A percentile compares a stretch with the other conserved stretches of the same genome.
phyloP scores from a whole-genome alignment of 92 coral and sea anemone species.

The Scolanthus callimorphus region DNA sequence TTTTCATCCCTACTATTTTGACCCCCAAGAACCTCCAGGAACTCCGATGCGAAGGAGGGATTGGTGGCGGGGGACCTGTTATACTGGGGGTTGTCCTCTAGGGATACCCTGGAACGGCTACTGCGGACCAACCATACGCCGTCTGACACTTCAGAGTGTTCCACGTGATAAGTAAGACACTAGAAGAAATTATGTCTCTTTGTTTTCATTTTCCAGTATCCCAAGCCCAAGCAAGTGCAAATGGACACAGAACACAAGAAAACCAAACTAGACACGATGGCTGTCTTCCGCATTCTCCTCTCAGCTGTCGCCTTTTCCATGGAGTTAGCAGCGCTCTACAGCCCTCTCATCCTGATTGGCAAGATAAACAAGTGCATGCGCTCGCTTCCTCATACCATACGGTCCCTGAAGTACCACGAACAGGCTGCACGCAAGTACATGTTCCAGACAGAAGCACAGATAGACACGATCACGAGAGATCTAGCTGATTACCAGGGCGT shows the following conservation, averaged over 20 bases:
- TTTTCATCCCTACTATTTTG: no score
- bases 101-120: no score
- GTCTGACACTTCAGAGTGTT: no score
- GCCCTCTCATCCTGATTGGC: constrained; percentile 58
- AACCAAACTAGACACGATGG: background rate
- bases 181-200: no score
- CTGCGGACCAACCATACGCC: no score
- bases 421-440: constrained; percentile 3
- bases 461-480: constrained; percentile 9
- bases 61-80: no score
- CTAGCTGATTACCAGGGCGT: constrained; percentile 1
- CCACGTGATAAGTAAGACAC: no score
- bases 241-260: background rate
- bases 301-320: constrained; percentile 20
- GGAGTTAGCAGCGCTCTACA: constrained; percentile 58
- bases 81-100: no score
- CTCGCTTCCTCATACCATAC: background rate
- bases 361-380: constrained; percentile 36
- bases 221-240: background rate
- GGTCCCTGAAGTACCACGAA: constrained; percentile 15
- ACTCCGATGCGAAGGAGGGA: no score
- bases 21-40: no score
- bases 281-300: constrained; percentile 1
- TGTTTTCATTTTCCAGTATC: no score
- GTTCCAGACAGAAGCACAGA: background rate